Conservation (phyloP, 2,797 vertebrate species). For the Trachops cirrhosus region DNA sequence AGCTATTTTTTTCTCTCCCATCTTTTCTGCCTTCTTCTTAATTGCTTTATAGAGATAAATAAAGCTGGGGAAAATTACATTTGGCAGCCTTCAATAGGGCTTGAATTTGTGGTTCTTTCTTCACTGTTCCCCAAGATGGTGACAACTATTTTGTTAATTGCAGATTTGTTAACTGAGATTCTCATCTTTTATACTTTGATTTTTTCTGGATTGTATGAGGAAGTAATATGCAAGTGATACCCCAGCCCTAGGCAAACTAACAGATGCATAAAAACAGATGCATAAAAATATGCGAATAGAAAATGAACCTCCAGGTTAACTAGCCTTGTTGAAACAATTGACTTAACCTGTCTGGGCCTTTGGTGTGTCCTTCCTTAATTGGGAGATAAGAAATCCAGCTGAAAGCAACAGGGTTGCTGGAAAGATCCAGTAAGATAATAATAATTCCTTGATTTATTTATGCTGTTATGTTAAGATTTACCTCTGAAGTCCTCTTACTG, state of each 20-base stretch:
- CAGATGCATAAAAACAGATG: background rate
- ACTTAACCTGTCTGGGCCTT: background rate
- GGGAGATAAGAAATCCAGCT: background rate
- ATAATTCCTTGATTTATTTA: background rate
- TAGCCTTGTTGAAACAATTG: background rate
- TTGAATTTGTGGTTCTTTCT: conserved; percentile 1
- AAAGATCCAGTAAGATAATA: background rate
- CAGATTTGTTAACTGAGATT: conserved; percentile 29
- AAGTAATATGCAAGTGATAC: background rate
- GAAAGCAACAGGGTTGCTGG: background rate
- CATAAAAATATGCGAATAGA: background rate
- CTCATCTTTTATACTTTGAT: conserved; percentile 39
- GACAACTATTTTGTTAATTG: conserved; percentile 18
- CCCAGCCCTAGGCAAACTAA: background rate
- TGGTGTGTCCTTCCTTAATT: background rate
- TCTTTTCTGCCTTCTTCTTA: conserved; percentile 45
- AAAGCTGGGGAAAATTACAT: conserved; percentile 38
- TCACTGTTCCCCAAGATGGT: conserved; percentile 3
- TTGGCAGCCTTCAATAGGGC: conserved; percentile 1
- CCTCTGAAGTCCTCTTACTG: background rate
- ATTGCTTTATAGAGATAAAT: conserved; percentile 52
- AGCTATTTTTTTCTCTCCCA: conserved; percentile 16
- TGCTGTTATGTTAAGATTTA: background rate
- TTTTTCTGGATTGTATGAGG: background rate
- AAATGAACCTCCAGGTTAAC: background rate